Base-by-base conservation (phyloP, 2,797 vertebrate species). In the Eulemur albifrons region DNA sequence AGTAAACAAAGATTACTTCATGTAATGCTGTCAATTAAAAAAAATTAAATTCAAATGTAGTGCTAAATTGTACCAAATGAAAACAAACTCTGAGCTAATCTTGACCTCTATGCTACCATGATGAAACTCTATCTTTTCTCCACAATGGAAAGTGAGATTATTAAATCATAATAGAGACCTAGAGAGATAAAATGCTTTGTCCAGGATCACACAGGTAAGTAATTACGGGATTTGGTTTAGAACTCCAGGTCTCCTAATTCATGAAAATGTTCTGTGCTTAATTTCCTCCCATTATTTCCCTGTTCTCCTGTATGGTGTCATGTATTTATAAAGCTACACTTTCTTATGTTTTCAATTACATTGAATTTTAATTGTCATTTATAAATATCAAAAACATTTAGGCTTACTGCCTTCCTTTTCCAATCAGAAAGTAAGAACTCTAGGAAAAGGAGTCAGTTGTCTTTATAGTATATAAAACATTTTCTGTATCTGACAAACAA, bases 401-500 rank as follows among this genome's bases (percentile, higher is more conserved):
- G 21, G 20, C n/a, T 88, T 96, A 30, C 43, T 84, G n/a, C 4
- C 18, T 90, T 83, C 27, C 15, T 83, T 93, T 94, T 76, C 11
- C 61, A 94, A 76, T 61, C 35, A 93, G 27, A 90, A 79, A 59
- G n/a, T 45, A 73, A 88, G 63, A 48, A 1, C 15, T 85, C 57
- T 40, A 40, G 30, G 5, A 40, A 92, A 77, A 85, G 3, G 18
- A 91, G 14, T 86, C 27, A 43, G 7, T 63, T 72, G 9, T 82
- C 20, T 88, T 32, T 25, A 30, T 0, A 69, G 3, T 72, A 63
- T 32, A 93, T 38, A 48, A 80, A 90, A 83, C 76, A 85, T 59
- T 88, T 90, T 70, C 25, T 86, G 9, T 92, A n/a, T 82, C 59
- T 76, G 43, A 57, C 75, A 94, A 93, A 91, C 6, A 88, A 5